These are phyloP conservation scores for Anticlea derivata DNA, from an alignment of 2,888 invertebrate genomes.

Conservation along the genomic window DNA sequence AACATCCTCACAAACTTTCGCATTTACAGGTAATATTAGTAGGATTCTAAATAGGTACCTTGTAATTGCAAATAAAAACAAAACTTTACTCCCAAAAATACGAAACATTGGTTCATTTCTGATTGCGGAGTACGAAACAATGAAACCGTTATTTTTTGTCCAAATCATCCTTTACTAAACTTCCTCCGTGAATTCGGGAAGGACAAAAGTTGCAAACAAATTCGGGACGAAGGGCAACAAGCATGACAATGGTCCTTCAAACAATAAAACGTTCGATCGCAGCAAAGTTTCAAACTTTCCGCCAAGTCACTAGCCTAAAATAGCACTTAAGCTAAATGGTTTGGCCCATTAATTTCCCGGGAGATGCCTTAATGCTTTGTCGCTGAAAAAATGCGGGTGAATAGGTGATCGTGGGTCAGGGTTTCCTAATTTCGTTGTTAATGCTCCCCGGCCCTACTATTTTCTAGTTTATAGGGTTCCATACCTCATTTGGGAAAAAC, in stretches of 20 bases:
- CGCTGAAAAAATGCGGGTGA: constrained; percentile 60
- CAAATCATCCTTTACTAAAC: constrained; percentile 1
- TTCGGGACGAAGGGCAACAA: constrained; percentile 9
- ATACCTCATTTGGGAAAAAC: too few species aligned
- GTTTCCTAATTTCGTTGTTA: constrained; percentile 47
- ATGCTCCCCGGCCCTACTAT: constrained; percentile 20
- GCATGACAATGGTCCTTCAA: constrained; percentile 29
- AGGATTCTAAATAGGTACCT: too few species aligned
- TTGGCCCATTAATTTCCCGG: constrained; percentile 67
- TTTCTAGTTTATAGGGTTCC: constrained; percentile 3
- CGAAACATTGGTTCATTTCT: background rate
- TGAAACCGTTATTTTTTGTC: background rate
- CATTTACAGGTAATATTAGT: too few species aligned
- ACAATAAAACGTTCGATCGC: constrained; percentile 50
- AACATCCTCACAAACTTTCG: too few species aligned
- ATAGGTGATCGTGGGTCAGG: constrained; percentile 53
- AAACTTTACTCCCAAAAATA: too few species aligned
- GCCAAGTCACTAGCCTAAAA: constrained; percentile 72
- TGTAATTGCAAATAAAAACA: background rate
- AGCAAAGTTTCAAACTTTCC: constrained; percentile 60
- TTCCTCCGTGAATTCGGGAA: background rate
- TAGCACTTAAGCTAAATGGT: constrained; percentile 75
- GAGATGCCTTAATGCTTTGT: constrained; percentile 69
- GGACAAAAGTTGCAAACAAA: constrained; percentile 14
- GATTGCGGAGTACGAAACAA: background rate